Percentiles rank a stretch among this genome's conserved stretches.
These are phyloP conservation scores for Cydia pomonella DNA, from an alignment of 1,140 invertebrate genomes.

Conservation along the genomic window DNA sequence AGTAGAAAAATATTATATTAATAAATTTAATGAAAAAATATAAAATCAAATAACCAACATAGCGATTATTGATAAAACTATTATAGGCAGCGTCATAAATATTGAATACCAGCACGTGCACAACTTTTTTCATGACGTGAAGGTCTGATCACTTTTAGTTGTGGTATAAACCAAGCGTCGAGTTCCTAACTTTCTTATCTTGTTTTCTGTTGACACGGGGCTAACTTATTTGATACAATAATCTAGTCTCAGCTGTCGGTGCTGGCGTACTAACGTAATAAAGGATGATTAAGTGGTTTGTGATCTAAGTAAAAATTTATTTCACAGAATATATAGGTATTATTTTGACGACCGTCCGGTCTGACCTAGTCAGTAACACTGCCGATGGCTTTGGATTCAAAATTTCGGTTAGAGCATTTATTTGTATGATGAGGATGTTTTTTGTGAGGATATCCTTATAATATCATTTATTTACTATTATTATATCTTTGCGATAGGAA, in stretches of 20 bases:
- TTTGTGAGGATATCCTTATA: too few relatives aligned
- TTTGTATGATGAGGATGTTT: too few relatives aligned
- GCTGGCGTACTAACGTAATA: background rate
- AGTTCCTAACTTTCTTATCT: slow-evolving; percentile 18
- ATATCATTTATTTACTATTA: too few relatives aligned
- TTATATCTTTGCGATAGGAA: too few relatives aligned
- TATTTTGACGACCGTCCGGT: too few relatives aligned
- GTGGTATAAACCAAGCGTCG: slow-evolving; percentile 8
- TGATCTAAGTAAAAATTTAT: background rate
- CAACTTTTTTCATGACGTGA: slow-evolving; percentile 23
- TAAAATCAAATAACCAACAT: background rate
- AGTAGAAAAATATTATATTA: too few relatives aligned
- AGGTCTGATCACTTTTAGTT: slow-evolving; percentile 25
- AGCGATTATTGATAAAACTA: background rate
- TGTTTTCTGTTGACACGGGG: slow-evolving; percentile 20
- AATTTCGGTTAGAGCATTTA: too few relatives aligned
- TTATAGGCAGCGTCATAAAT: background rate
- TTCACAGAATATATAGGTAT: background rate
- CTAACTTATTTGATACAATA: slow-evolving; percentile 27
- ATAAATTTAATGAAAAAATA: too few relatives aligned
- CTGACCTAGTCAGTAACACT: too few relatives aligned
- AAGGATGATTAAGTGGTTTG: background rate
- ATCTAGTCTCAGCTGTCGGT: background rate
- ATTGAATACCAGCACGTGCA: background rate
- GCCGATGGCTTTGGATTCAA: too few relatives aligned